A percentile compares a stretch with the other conserved stretches of the same genome.
Evolutionary conservation across 2,888 invertebrate genomes (phyloP).

Genomic region (Phorcus lineatus): DNA sequence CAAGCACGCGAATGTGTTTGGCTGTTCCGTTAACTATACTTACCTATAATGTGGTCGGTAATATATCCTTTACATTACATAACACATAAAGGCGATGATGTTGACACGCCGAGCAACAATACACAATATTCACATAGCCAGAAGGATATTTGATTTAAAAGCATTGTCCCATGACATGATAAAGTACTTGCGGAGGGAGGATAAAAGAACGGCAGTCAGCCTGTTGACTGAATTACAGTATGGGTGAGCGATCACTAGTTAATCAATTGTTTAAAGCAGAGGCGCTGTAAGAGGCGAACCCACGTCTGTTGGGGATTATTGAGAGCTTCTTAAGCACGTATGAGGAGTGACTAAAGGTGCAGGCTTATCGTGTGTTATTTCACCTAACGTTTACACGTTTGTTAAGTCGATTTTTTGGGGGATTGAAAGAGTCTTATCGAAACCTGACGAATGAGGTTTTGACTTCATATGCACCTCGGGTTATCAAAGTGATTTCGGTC

Average conservation of each 20-base stretch:
- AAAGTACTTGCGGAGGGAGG: slow-evolving; percentile 20
- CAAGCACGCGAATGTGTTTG: slow-evolving; percentile 5
- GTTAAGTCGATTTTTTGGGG: too few relatives aligned
- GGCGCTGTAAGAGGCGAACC: background rate
- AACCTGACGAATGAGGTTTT: too few relatives aligned
- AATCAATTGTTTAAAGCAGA: background rate
- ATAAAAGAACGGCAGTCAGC: slow-evolving; percentile 29
- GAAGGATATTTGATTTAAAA: too few relatives aligned
- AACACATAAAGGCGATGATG: background rate
- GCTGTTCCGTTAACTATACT: slow-evolving; percentile 4
- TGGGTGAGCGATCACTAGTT: background rate
- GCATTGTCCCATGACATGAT: background rate
- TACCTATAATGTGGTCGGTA: background rate
- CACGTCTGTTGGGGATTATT: background rate
- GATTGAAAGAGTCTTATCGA: too few relatives aligned
- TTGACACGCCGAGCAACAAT: background rate
- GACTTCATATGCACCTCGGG: too few relatives aligned
- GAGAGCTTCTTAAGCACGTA: background rate
- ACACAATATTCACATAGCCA: too few relatives aligned
- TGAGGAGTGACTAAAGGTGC: too few relatives aligned
- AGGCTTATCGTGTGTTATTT: too few relatives aligned
- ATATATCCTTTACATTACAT: too few relatives aligned
- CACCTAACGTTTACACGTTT: too few relatives aligned
- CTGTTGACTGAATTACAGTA: background rate
- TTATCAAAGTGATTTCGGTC: too few relatives aligned